phyloP scores from a whole-genome alignment of 1,140 invertebrate genomes.

The Melitaea cinxia region DNA sequence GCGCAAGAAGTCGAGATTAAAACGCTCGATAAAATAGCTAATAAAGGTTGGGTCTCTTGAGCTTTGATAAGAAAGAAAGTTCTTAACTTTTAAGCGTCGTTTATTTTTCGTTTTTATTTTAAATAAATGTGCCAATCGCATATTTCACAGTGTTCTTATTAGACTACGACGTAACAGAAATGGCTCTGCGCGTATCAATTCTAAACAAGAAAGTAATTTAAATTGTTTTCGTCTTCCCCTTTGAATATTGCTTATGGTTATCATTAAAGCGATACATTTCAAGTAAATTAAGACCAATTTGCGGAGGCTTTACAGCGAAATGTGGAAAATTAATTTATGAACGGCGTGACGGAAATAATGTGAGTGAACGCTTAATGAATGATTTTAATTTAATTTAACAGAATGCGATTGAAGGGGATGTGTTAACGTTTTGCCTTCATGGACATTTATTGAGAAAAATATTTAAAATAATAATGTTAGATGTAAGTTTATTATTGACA shows the following conservation, averaged over 20 bases:
- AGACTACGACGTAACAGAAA: not conserved
- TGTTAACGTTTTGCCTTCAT: conserved; percentile 28
- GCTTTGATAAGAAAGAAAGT: conserved; percentile 41
- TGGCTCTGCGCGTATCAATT: not conserved
- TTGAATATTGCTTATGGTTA: conserved; percentile 64
- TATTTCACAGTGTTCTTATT: not conserved
- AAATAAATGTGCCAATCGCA: conserved; percentile 16
- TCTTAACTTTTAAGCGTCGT: conserved; percentile 29
- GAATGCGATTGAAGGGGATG: conserved; percentile 39
- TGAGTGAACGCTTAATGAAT: conserved; percentile 69
- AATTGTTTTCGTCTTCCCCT: conserved; percentile 20
- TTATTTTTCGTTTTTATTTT: conserved; percentile 35
- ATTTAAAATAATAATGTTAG: not conserved
- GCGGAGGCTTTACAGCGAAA: conserved; percentile 67
- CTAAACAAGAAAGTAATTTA: conserved; percentile 25
- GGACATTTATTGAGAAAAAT: conserved; percentile 15
- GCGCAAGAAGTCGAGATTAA: conserved; percentile 42
- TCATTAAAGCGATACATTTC: conserved; percentile 74
- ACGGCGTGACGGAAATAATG: conserved; percentile 71
- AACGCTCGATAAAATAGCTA: conserved; percentile 46
- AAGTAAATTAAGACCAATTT: conserved; percentile 79
- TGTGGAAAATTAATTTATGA: conserved; percentile 76
- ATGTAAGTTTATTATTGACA: not conserved
- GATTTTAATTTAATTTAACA: conserved; percentile 69
- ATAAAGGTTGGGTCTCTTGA: conserved; percentile 43